phyloP scores from a whole-genome alignment of 2,797 vertebrate genomes.

The Steatocranus sp. region DNA sequence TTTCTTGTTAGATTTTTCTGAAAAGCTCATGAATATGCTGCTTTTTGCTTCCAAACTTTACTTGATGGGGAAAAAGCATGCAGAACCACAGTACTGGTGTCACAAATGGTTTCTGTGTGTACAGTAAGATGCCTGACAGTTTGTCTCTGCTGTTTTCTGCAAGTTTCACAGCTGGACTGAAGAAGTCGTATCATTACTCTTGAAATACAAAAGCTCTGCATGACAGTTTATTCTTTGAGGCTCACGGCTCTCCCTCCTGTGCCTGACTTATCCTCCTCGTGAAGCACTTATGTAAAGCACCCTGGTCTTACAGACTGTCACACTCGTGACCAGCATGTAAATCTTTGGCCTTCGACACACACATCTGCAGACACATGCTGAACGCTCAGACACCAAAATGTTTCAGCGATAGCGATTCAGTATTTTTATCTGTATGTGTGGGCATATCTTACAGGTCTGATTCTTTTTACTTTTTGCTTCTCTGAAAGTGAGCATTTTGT shows the following conservation, averaged over 20 bases:
- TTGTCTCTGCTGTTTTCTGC: background rate
- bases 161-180: background rate
- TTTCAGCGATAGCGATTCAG: background rate
- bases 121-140: background rate
- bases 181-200: background rate
- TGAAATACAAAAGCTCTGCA: background rate
- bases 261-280: background rate
- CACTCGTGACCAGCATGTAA: background rate
- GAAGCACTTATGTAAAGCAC: background rate
- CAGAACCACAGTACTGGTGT: background rate
- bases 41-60: background rate
- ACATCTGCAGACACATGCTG: background rate
- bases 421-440: background rate
- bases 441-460: background rate
- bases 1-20: background rate
- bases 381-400: background rate
- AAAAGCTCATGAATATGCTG: background rate
- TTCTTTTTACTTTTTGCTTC: background rate
- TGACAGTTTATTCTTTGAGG: background rate
- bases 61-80: background rate
- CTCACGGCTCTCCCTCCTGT: background rate
- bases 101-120: background rate
- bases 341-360: background rate
- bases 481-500: constrained; percentile 13
- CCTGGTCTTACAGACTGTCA: background rate